phyloP scores from a whole-genome alignment of 2,888 invertebrate species.

The Phyllotreta cruciferae region DNA sequence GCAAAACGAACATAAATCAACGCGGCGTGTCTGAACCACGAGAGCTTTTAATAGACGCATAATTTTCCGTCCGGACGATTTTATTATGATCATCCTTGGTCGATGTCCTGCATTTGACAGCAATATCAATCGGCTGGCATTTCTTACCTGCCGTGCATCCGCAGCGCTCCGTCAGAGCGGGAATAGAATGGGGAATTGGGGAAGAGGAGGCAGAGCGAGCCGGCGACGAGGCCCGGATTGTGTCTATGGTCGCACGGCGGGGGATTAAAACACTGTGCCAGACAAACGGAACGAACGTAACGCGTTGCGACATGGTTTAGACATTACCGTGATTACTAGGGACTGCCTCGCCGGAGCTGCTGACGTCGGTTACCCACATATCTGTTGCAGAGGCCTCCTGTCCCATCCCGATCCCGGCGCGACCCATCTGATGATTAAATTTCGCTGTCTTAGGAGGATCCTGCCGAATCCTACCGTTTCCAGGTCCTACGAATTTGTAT shows the following conservation, averaged over 20 bases:
- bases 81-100: background rate
- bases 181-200: no score
- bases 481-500: no score
- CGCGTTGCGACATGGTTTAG: conserved; percentile 58
- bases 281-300: conserved; percentile 32
- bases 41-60: conserved; percentile 21
- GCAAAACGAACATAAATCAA: no score
- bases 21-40: background rate
- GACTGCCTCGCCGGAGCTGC: conserved; percentile 42
- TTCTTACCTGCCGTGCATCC: conserved; percentile 26
- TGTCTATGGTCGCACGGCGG: conserved; percentile 43
- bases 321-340: conserved; percentile 60
- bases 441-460: background rate
- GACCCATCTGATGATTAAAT: background rate
- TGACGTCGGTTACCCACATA: conserved; percentile 60
- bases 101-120: conserved; percentile 20
- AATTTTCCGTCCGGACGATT: conserved; percentile 18
- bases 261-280: conserved; percentile 55
- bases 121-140: conserved; percentile 24
- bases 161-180: background rate
- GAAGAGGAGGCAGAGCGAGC: background rate
- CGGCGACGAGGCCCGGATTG: background rate
- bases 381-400: conserved; percentile 52
- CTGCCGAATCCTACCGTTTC: no score
- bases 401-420: conserved; percentile 21